Evolutionary conservation across 2,797 vertebrate species (phyloP), one percentile per base, ranked within the genome.

Genomic region (Margarornis squamiger): DNA sequence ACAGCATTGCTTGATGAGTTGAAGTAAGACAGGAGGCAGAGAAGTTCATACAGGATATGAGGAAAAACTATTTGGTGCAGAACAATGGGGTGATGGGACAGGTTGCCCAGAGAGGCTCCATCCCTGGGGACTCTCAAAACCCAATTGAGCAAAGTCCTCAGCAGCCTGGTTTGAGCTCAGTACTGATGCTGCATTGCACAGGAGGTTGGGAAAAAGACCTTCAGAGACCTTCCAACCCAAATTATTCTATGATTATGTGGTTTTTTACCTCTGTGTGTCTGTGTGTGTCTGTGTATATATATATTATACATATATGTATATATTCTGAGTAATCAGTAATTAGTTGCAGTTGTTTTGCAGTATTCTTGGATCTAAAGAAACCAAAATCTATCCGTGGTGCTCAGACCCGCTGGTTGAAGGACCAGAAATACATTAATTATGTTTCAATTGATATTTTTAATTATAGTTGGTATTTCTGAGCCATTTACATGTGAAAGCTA

Each of bases 401-500:
- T 93, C 51, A 88, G 63, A 46, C 54, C 14, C 9, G 86, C n/a
- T 34, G 41, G 75, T 6, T 92, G 71, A 92, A 91, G 59, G 77
- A 49, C 90, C 75, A 92, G 83, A 87, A 94, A 93, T 91, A 80
- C 4, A 51, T 65, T 89, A 3, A 59, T 88, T 89, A 82, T 73
- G 45, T 86, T 96, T 91, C 81, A 87, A 61, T 61, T 83, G 82
- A 32, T 91, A 84, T 91, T 94, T 96, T 93, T 88, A 95, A 93
- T 94, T 93, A 75, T 48, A 75, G 72, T 59, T 97, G 95, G 26
- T 93, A 91, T 96, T 96, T 96, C 85, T 78, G 72, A 93, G 75
- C 87, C 78, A 66, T 93, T 84, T 92, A 68, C 39, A 38, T 88
- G 62, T 59, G 78, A 90, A 84, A 95, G 61, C 57, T 94, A 81